A percentile compares a stretch with the other conserved stretches of the same genome.
Conservation (phyloP, 2,113 vertebrate genomes). For the Solea solea region DNA sequence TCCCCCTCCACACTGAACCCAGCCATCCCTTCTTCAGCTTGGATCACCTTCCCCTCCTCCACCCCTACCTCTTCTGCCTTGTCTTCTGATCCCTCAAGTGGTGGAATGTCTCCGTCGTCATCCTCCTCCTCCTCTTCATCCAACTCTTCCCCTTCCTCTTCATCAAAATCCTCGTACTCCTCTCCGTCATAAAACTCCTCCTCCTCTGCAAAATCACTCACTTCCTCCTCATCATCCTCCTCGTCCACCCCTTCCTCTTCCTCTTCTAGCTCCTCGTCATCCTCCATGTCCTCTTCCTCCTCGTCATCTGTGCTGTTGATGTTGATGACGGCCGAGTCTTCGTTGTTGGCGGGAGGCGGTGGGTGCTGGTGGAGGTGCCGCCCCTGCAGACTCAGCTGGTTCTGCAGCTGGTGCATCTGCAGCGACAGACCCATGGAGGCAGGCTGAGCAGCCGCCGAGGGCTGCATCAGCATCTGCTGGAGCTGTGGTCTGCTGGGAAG, state of each 20-base stretch:
- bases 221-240: slow-evolving; percentile 84
- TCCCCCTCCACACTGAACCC: slow-evolving; percentile 66
- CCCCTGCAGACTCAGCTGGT: slow-evolving; percentile 70
- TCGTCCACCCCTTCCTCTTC: slow-evolving; percentile 82
- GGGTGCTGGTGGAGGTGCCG: slow-evolving; percentile 65
- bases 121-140: slow-evolving; percentile 71
- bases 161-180: slow-evolving; percentile 74
- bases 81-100: slow-evolving; percentile 69
- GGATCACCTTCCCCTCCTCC: slow-evolving; percentile 62
- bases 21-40: slow-evolving; percentile 33
- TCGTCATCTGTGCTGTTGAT: slow-evolving; percentile 92
- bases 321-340: slow-evolving; percentile 87
- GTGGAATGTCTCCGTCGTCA: slow-evolving; percentile 72
- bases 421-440: slow-evolving; percentile 59
- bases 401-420: slow-evolving; percentile 80
- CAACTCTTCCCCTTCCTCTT: slow-evolving; percentile 67
- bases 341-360: slow-evolving; percentile 65
- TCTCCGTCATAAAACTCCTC: slow-evolving; percentile 71
- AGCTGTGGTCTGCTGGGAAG: slow-evolving; percentile 74
- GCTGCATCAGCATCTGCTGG: slow-evolving; percentile 84
- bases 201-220: slow-evolving; percentile 78
- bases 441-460: slow-evolving; percentile 47
- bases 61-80: slow-evolving; percentile 53
- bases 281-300: slow-evolving; percentile 86
- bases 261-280: slow-evolving; percentile 84